Percentiles rank a stretch among this genome's conserved stretches.
phyloP scores from a whole-genome alignment of 2,888 invertebrate species.

The Scaptomyza tumidula region DNA sequence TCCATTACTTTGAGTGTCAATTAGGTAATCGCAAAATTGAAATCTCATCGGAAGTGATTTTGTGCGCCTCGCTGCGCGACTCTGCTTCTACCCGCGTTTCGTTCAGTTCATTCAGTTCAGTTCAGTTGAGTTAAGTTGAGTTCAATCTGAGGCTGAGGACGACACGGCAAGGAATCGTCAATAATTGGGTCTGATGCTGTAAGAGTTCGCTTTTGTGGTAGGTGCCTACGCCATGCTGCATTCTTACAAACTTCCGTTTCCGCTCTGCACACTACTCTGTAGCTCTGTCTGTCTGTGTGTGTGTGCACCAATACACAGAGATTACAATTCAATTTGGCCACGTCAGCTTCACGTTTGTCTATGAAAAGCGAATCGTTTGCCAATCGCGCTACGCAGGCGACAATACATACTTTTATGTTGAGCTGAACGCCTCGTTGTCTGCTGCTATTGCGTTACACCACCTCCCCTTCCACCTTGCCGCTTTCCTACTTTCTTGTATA shows the following conservation, averaged over 20 bases:
- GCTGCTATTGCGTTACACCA: background rate
- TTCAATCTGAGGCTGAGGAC: slow-evolving; percentile 16
- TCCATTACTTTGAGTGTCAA: slow-evolving; percentile 78
- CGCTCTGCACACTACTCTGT: slow-evolving; percentile 30
- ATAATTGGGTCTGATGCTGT: slow-evolving; percentile 32
- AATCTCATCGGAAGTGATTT: slow-evolving; percentile 75
- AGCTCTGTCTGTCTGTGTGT: background rate
- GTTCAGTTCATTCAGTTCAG: background rate
- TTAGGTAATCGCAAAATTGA: slow-evolving; percentile 77
- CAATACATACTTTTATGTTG: slow-evolving; percentile 30
- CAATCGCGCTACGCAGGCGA: slow-evolving; percentile 36
- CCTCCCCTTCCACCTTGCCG: background rate
- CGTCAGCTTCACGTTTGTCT: slow-evolving; percentile 53
- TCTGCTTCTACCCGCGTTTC: background rate
- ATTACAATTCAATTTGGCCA: slow-evolving; percentile 74
- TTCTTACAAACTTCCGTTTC: slow-evolving; percentile 76
- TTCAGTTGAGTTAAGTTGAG: slow-evolving; percentile 11
- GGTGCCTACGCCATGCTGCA: slow-evolving; percentile 46
- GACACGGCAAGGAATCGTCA: slow-evolving; percentile 11
- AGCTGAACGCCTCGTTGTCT: slow-evolving; percentile 10
- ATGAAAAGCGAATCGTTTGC: slow-evolving; percentile 44
- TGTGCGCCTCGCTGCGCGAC: slow-evolving; percentile 57
- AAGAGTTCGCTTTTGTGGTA: slow-evolving; percentile 38
- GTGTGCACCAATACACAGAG: slow-evolving; percentile 16
- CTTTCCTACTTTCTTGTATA: background rate